Evolutionary conservation across 1,140 invertebrate species (phyloP).

Genomic region (Drosophila obscura): DNA sequence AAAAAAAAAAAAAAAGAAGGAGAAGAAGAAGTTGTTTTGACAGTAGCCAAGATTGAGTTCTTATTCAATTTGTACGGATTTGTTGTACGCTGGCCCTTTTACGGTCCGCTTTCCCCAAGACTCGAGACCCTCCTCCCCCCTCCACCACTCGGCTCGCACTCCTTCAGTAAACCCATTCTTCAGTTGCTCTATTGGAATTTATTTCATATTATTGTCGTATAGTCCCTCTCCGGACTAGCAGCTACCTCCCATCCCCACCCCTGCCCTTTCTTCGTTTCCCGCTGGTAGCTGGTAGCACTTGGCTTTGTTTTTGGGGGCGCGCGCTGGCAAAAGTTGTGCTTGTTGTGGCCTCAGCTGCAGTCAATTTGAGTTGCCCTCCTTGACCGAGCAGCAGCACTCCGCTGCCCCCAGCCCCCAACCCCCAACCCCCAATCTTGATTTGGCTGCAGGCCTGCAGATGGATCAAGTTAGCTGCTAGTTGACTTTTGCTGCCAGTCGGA

Average conservation of each 20-base stretch:
- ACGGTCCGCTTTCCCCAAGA: slow-evolving; percentile 15
- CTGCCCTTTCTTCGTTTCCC: neutral
- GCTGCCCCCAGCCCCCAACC: neutral
- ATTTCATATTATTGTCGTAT: slow-evolving; percentile 74
- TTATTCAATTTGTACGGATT: slow-evolving; percentile 82
- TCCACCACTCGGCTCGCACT: neutral
- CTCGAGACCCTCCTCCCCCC: slow-evolving; percentile 16
- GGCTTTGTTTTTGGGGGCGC: slow-evolving; percentile 64
- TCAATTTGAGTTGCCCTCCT: slow-evolving; percentile 62
- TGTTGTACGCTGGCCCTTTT: slow-evolving; percentile 52
- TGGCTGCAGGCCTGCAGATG: slow-evolving; percentile 52
- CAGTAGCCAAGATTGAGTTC: slow-evolving; percentile 82
- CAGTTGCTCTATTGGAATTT: slow-evolving; percentile 59
- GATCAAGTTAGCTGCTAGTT: slow-evolving; percentile 53
- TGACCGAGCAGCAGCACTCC: neutral
- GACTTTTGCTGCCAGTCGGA: slow-evolving; percentile 27
- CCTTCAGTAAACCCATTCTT: slow-evolving; percentile 29
- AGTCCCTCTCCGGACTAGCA: slow-evolving; percentile 1
- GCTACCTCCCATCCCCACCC: neutral
- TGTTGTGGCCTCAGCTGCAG: slow-evolving; percentile 67
- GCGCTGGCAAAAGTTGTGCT: slow-evolving; percentile 55
- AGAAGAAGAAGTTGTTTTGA: slow-evolving; percentile 66
- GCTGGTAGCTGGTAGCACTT: slow-evolving; percentile 50
- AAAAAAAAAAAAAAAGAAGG: neutral
- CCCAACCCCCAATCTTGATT: neutral